Base-by-base conservation (phyloP, 2,797 vertebrate species). In the Chelmon rostratus region DNA sequence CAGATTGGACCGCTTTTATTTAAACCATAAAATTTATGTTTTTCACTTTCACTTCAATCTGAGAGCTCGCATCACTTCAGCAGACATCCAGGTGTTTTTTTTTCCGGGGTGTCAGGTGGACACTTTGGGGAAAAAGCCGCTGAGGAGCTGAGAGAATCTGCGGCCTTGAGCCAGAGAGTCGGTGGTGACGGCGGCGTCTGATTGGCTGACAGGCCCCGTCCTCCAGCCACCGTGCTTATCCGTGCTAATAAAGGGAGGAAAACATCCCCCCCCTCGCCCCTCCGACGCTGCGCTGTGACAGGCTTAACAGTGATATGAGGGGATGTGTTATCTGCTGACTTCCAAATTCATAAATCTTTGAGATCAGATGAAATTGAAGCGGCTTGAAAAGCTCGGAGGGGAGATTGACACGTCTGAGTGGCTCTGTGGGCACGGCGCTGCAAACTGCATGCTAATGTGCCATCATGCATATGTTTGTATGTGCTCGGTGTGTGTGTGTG, bases 341-440 rank as follows among this genome's bases (percentile, higher is more conserved):
- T 94, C 88, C 90, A 92, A 89, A 93, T 93, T 92, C 92, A 94
- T 94, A 92, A 83, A 94, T 94, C 92, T 95, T 90, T 92, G 80
- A 93, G 91, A 95, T 94, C 91, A 91, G 91, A 91, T 40, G 79
- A 93, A 95, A 94, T 88, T 91, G 90, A 92, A 91, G 93, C 81
- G 67, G 89, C 86, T 90, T 92, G 91, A 89, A 91, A 88, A 83
- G 87, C 92, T 91, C 76, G 66, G 74, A 87, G 86, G 84, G 89
- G 82, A 88, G 91, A 93, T 84, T 91, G 93, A 90, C 92, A 79
- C 80, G 73, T 91, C 83, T 89, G 90, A 94, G 91, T 90, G 86
- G 83, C 85, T 93, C 85, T 25, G 81, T 69, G 76, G 89, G 87
- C 77, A 68, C 71, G 18, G 8, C 5, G 80, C 82, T 79, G 86